Percentiles rank a stretch among this genome's conserved stretches.
phyloP scores from a whole-genome alignment of 2,797 vertebrate species.

The Thalassophryne amazonica region DNA sequence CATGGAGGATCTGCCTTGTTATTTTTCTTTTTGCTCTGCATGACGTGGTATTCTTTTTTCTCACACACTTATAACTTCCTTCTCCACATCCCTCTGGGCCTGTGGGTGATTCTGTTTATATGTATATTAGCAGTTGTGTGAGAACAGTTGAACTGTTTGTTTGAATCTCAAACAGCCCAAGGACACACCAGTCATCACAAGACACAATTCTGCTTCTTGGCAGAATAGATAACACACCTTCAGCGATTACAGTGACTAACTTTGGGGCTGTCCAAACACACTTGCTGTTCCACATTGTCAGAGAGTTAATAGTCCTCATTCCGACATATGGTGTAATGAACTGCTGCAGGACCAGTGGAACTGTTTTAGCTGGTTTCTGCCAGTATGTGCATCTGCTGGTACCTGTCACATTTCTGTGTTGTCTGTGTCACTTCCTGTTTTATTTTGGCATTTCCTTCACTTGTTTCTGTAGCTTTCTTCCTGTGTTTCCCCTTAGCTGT shows the following conservation, averaged over 20 bases:
- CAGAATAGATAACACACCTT: slow-evolving; percentile 37
- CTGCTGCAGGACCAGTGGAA: slow-evolving; percentile 3
- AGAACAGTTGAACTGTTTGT: slow-evolving; percentile 55
- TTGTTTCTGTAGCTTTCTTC: too few relatives aligned
- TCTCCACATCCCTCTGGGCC: slow-evolving; percentile 32
- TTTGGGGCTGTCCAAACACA: slow-evolving; percentile 48
- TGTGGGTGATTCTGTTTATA: slow-evolving; percentile 45
- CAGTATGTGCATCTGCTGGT: slow-evolving; percentile 1
- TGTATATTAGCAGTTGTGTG: slow-evolving; percentile 59
- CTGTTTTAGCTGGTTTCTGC: slow-evolving; percentile 4
- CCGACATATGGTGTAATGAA: slow-evolving; percentile 18
- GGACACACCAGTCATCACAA: slow-evolving; percentile 38
- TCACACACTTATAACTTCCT: slow-evolving; percentile 52
- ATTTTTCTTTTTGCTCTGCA: slow-evolving; percentile 38
- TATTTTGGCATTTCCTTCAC: too few relatives aligned
- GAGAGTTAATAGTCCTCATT: slow-evolving; percentile 42
- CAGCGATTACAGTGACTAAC: slow-evolving; percentile 28
- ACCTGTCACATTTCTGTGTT: not conserved
- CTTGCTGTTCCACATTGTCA: slow-evolving; percentile 30
- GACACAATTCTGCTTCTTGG: slow-evolving; percentile 20
- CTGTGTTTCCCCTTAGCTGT: too few relatives aligned
- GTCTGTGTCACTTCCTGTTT: too few relatives aligned
- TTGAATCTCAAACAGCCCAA: slow-evolving; percentile 64
- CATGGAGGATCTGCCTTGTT: slow-evolving; percentile 43
- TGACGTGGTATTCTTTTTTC: slow-evolving; percentile 44